A percentile compares a stretch with the other conserved stretches of the same genome.
These are phyloP conservation scores for Drosophila cardini DNA, from an alignment of 1,140 invertebrate species.

Conservation along the genomic window DNA sequence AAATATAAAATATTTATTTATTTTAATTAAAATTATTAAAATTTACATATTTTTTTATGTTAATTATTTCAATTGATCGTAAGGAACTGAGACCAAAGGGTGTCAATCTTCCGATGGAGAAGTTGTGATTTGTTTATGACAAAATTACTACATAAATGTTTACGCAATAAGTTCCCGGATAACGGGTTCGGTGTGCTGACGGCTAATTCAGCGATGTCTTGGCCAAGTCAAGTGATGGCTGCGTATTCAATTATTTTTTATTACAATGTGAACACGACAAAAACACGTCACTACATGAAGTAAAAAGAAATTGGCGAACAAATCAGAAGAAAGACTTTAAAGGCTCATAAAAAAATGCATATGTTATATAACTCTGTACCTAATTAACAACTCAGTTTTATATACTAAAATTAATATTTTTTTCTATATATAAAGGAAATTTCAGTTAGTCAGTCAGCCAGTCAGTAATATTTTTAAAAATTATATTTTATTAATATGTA, in stretches of 20 bases:
- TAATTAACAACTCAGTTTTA: too few relatives aligned
- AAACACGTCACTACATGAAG: not conserved
- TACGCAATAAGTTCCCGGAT: slow-evolving; percentile 32
- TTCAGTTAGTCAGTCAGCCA: too few relatives aligned
- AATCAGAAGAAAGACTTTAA: not conserved
- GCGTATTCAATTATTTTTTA: slow-evolving; percentile 2
- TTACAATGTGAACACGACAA: slow-evolving; percentile 10
- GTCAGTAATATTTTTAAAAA: too few relatives aligned
- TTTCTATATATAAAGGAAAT: too few relatives aligned
- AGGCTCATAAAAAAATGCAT: not conserved
- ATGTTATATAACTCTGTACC: too few relatives aligned
- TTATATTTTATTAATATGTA: too few relatives aligned
- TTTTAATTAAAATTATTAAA: not conserved
- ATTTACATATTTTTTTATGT: too few relatives aligned
- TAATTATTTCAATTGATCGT: slow-evolving; percentile 11
- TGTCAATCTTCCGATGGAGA: slow-evolving; percentile 20
- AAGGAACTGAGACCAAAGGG: slow-evolving; percentile 19
- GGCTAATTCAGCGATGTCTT: slow-evolving; percentile 29
- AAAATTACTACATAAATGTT: slow-evolving; percentile 39
- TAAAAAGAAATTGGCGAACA: not conserved
- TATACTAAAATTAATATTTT: too few relatives aligned
- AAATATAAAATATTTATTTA: too few relatives aligned
- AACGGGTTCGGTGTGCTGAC: slow-evolving; percentile 13
- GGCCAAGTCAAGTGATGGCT: slow-evolving; percentile 4
- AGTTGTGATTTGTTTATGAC: slow-evolving; percentile 26